These are phyloP conservation scores for Coregonus ussuriensis DNA, from an alignment of 2,797 vertebrate genomes.

Conservation along the genomic window DNA sequence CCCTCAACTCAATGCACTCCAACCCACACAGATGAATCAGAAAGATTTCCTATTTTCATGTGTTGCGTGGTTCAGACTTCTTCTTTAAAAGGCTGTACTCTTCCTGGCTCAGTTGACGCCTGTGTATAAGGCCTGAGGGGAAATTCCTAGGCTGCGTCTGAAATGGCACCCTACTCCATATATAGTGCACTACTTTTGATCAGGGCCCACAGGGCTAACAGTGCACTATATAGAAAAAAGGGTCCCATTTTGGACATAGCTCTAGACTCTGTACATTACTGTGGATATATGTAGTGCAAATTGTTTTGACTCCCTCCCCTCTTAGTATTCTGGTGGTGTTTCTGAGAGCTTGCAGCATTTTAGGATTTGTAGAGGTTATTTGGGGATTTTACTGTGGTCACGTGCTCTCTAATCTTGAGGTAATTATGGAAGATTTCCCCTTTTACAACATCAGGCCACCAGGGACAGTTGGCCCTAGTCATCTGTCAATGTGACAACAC, in stretches of 20 bases:
- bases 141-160: not conserved
- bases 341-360: slow-evolving; percentile 1
- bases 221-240: not conserved
- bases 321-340: not conserved
- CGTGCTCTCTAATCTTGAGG: slow-evolving; percentile 35
- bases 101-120: not conserved
- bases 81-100: not conserved
- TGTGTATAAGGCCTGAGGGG: not conserved
- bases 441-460: slow-evolving; percentile 46
- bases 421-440: slow-evolving; percentile 63
- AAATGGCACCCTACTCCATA: not conserved
- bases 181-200: not conserved
- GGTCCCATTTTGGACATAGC: not conserved
- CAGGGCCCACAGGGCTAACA: not conserved
- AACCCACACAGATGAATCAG: not conserved
- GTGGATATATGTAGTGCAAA: not conserved
- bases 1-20: not conserved
- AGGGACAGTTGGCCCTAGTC: slow-evolving; percentile 29
- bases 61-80: not conserved
- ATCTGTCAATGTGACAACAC: not conserved
- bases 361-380: slow-evolving; percentile 54
- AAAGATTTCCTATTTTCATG: not conserved
- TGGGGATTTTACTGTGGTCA: slow-evolving; percentile 50
- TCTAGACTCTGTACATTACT: not conserved
- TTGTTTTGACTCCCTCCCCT: not conserved